Conservation (phyloP, 2,797 vertebrate species). For the Astyanax mexicanus region DNA sequence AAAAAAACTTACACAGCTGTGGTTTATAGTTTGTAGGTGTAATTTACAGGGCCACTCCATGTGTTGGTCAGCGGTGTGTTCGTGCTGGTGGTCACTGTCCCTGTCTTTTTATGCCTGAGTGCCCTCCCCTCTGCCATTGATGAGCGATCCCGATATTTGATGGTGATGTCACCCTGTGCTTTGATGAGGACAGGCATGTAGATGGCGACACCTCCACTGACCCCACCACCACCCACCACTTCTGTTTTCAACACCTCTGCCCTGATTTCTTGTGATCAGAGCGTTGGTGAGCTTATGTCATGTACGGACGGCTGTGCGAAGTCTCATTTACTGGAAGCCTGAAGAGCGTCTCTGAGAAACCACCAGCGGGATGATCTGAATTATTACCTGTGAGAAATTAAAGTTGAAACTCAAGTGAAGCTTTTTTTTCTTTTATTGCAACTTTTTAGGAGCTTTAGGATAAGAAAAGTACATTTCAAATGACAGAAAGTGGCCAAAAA, state of each 20-base stretch:
- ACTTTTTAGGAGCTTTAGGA: constrained; percentile 52
- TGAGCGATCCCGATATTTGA: constrained; percentile 81
- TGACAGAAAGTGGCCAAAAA: too few species aligned
- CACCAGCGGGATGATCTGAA: background rate
- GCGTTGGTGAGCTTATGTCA: constrained; percentile 67
- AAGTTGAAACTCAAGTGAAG: too few species aligned
- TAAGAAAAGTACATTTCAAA: constrained; percentile 41
- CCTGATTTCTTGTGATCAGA: constrained; percentile 61
- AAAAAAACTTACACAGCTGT: constrained; percentile 68
- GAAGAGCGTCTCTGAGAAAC: background rate
- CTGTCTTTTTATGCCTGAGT: constrained; percentile 76
- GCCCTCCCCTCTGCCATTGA: constrained; percentile 81
- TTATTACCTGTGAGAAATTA: background rate
- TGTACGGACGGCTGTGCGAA: constrained; percentile 56
- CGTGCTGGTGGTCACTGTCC: constrained; percentile 53
- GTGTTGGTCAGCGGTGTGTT: constrained; percentile 71
- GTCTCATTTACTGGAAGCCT: background rate
- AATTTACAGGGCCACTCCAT: constrained; percentile 65
- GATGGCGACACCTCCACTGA: constrained; percentile 76
- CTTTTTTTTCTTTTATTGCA: too few species aligned
- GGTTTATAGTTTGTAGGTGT: constrained; percentile 25
- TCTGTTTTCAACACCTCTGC: constrained; percentile 80
- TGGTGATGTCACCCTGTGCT: constrained; percentile 83
- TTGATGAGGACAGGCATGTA: constrained; percentile 80
- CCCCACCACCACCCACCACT: constrained; percentile 71